phyloP scores from a whole-genome alignment of 37 sponge, comb jelly and placozoan species.

The Cladorhizidae sp. region DNA sequence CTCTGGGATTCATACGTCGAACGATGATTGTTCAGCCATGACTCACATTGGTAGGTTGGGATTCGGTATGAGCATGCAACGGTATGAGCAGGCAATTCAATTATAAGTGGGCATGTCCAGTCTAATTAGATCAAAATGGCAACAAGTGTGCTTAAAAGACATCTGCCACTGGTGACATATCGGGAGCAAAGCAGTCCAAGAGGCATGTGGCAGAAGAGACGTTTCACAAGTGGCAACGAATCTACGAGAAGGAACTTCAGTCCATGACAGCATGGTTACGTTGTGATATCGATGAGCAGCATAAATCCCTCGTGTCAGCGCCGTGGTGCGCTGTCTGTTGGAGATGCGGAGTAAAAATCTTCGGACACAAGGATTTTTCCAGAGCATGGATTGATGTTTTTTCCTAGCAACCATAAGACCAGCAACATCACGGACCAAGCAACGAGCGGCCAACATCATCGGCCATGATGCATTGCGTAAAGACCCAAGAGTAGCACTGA shows the following conservation, averaged over 20 bases:
- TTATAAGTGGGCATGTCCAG: no score
- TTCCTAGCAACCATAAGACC: conserved; percentile 63
- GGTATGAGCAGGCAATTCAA: neutral
- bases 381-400: conserved; percentile 58
- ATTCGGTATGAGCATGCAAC: neutral
- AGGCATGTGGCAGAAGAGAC: conserved; percentile 42
- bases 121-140: no score
- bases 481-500: conserved; percentile 31
- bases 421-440: conserved; percentile 70
- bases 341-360: conserved; percentile 37
- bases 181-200: no score
- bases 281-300: conserved; percentile 15
- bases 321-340: conserved; percentile 59
- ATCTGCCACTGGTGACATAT: neutral
- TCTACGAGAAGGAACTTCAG: conserved; percentile 31
- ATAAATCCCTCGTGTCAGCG: conserved; percentile 17
- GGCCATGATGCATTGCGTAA: conserved; percentile 10
- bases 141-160: neutral
- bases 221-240: conserved; percentile 54
- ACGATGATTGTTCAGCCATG: no score
- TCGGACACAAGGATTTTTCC: conserved; percentile 48
- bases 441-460: conserved; percentile 47
- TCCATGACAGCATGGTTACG: conserved; percentile 52
- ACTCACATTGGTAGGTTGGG: no score
- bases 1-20: no score